phyloP scores from a whole-genome alignment of 2,888 invertebrate species.

The Unio pictorum region DNA sequence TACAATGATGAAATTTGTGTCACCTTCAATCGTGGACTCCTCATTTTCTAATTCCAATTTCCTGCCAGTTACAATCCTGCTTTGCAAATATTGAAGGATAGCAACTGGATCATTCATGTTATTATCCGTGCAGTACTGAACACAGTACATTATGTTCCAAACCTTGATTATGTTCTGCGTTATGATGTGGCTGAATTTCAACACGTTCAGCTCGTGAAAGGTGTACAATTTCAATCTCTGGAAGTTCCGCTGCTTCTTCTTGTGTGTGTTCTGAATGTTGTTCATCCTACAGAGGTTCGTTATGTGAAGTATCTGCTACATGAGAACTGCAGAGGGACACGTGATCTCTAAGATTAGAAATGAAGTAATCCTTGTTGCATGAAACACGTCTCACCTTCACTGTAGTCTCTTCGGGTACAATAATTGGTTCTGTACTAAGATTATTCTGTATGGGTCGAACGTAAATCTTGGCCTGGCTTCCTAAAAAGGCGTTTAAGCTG shows the following conservation, averaged over 20 bases:
- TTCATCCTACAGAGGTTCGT: too few relatives aligned
- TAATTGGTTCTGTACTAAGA: too few relatives aligned
- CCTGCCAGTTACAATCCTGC: slow-evolving; percentile 16
- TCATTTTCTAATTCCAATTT: slow-evolving; percentile 9
- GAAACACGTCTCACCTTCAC: too few relatives aligned
- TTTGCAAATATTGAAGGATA: not conserved
- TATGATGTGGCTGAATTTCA: not conserved
- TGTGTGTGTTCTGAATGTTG: too few relatives aligned
- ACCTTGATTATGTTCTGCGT: not conserved
- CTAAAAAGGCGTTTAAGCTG: too few relatives aligned
- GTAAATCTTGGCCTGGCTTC: too few relatives aligned
- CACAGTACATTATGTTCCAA: too few relatives aligned
- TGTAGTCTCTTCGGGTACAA: too few relatives aligned
- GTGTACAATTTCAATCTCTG: too few relatives aligned
- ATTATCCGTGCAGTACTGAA: too few relatives aligned
- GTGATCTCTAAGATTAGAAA: slow-evolving; percentile 10
- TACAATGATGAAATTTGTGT: slow-evolving; percentile 19
- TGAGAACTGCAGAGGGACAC: slow-evolving; percentile 2
- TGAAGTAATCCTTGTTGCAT: slow-evolving; percentile 4
- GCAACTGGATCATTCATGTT: not conserved
- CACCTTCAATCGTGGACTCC: slow-evolving; percentile 6
- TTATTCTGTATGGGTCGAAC: too few relatives aligned
- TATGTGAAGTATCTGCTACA: not conserved
- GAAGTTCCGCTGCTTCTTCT: too few relatives aligned
- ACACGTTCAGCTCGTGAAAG: not conserved